Conservation (phyloP, 2,797 vertebrate genomes). For the Hozukius guyotensis region DNA sequence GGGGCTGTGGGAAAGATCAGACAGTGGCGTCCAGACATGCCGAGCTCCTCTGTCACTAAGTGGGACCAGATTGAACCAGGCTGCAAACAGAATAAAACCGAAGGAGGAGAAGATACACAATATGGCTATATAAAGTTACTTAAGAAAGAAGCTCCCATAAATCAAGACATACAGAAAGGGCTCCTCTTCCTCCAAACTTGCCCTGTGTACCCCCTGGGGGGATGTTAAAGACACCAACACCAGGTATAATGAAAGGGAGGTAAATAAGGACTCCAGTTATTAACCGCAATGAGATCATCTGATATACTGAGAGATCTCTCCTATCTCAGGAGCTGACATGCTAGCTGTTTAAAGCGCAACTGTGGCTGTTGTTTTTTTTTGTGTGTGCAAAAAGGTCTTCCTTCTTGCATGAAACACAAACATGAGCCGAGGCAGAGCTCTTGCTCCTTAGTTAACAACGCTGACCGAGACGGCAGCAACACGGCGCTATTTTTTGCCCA, state of each 20-base stretch:
- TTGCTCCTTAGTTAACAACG: constrained; percentile 49
- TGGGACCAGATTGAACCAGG: constrained; percentile 47
- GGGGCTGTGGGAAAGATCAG: constrained; percentile 60
- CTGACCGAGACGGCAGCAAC: constrained; percentile 69
- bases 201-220: constrained; percentile 4
- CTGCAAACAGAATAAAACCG: neutral
- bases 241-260: constrained; percentile 33
- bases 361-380: constrained; percentile 31
- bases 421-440: constrained; percentile 11
- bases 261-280: constrained; percentile 40
- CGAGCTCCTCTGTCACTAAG: constrained; percentile 38
- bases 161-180: constrained; percentile 43
- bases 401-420: constrained; percentile 37
- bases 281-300: constrained; percentile 52
- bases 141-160: constrained; percentile 48
- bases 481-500: constrained; percentile 64
- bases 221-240: constrained; percentile 40
- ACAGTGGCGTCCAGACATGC: constrained; percentile 51
- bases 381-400: constrained; percentile 23
- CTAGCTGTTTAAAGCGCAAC: constrained; percentile 31
- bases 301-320: constrained; percentile 20
- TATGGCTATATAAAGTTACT: constrained; percentile 59
- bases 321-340: constrained; percentile 15
- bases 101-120: constrained; percentile 39
- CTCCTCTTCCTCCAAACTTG: constrained; percentile 24